These are phyloP conservation scores for Leucophenga montana DNA, from an alignment of 2,888 invertebrate genomes.

Conservation along the genomic window DNA sequence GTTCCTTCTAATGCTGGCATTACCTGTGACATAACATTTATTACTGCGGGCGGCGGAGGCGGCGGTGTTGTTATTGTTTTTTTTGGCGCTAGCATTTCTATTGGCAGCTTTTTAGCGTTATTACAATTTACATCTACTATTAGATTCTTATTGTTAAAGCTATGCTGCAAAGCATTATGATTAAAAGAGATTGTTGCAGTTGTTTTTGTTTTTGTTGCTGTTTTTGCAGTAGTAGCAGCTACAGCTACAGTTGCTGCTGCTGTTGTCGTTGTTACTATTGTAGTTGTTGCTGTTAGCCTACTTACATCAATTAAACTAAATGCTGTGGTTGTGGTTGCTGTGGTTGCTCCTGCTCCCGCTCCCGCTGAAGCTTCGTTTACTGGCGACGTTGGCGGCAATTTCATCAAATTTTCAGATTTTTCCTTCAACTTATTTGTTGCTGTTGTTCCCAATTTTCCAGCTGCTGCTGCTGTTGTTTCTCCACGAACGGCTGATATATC, in stretches of 20 bases:
- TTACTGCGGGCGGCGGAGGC: conserved; percentile 53
- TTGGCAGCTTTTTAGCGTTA: conserved; percentile 32
- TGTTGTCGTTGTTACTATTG: conserved; percentile 8
- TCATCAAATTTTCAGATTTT: no score
- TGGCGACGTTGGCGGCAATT: conserved; percentile 27
- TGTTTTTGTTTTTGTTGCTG: conserved; percentile 28
- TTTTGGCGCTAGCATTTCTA: conserved; percentile 44
- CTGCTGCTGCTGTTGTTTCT: conserved; percentile 26
- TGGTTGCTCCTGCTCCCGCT: conserved; percentile 33
- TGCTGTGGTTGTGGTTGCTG: conserved; percentile 33
- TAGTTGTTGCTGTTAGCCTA: conserved; percentile 14
- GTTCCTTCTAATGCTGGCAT: conserved; percentile 38
- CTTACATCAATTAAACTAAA: conserved; percentile 25
- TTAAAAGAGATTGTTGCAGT: conserved; percentile 42
- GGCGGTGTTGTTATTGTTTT: conserved; percentile 57
- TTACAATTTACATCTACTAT: conserved; percentile 9
- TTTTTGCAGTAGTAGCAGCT: conserved; percentile 36
- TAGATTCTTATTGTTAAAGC: conserved; percentile 38
- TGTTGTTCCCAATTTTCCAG: no score
- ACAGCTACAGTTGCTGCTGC: conserved; percentile 36
- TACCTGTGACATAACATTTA: conserved; percentile 15
- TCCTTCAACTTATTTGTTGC: no score
- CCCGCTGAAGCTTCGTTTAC: conserved; percentile 38
- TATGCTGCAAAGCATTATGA: conserved; percentile 33
- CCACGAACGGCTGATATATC: neutral